Base-by-base conservation (phyloP, 2,113 vertebrate genomes). In the Suncus etruscus region DNA sequence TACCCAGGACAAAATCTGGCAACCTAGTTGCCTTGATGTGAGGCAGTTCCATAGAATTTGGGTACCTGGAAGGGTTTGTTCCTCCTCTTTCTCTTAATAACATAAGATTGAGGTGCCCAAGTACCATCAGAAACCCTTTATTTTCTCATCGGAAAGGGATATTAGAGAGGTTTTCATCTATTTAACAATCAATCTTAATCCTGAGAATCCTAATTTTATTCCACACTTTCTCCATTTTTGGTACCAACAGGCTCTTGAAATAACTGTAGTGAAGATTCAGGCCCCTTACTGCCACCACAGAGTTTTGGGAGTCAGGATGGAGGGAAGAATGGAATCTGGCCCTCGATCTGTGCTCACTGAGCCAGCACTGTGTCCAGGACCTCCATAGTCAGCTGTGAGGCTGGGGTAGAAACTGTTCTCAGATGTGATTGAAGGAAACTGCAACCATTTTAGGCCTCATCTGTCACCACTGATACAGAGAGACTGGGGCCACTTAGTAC, bases 71-170 rank as follows among this genome's bases (percentile, higher is more conserved):
- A 10, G 16, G 20, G 6, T 47, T 77, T 74, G 48, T n/a, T n/a
- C 22, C 54, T 76, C 25, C 39, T 90, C 47, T 63, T 85, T 58
- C 73, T 79, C 48, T 85, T 25, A 58, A 18, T 50, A 77, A 24
- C n/a, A 78, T 31, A 51, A 61, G 47, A 25, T 73, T 48, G 16
- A 39, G 39, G 29, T 69, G 27, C 32, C 31, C 20, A 39, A 15
- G 15, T 39, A 75, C 68, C 22, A 47, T 81, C 68, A 47, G 32
- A 72, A 29, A 68, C 0, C 51, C 90, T 87, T 54, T 47, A 68
- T 78, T 87, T 88, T 87, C 70, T 76, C 75, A 50, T 20, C 74
- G 31, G 61, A 90, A 89, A 89, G 25, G 72, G 22, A 45, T 50
- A 65, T 6, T 72, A 47, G 45, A 29, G 81, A 89, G 9, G n/a